These are phyloP conservation scores for Xanthia icteritia DNA, from an alignment of 2,888 invertebrate genomes.

Conservation along the genomic window DNA sequence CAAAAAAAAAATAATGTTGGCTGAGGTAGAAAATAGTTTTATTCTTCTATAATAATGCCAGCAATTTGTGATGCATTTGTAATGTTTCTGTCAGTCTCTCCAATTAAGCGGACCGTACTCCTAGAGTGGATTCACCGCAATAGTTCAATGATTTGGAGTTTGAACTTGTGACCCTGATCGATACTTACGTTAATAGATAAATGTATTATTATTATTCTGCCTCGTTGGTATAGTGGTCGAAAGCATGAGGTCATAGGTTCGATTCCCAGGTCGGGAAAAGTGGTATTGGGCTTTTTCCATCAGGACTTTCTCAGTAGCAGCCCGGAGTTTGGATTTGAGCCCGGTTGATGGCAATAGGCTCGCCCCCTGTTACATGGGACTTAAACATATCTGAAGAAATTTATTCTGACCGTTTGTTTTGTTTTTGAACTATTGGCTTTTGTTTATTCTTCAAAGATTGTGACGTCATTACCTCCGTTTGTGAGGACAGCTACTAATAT, in stretches of 20 bases:
- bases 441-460: neutral
- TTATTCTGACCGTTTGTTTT: too few relatives aligned
- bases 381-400: too few relatives aligned
- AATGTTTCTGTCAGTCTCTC: constrained; percentile 65
- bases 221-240: neutral
- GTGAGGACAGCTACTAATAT: neutral
- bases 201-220: neutral
- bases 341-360: too few relatives aligned
- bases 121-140: constrained; percentile 38
- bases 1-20: neutral
- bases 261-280: too few relatives aligned
- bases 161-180: constrained; percentile 51
- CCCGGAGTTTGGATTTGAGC: too few relatives aligned
- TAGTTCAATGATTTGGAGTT: constrained; percentile 54
- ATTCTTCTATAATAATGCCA: constrained; percentile 47
- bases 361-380: too few relatives aligned
- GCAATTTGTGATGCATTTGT: constrained; percentile 63
- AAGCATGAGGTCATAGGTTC: too few relatives aligned
- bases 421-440: neutral
- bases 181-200: constrained; percentile 15
- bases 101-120: constrained; percentile 59
- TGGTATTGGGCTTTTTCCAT: too few relatives aligned
- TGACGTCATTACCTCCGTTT: neutral
- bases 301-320: too few relatives aligned
- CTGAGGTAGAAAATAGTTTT: constrained; percentile 35